Base-by-base conservation (phyloP, 2,113 vertebrate species). In the Atrichornis clamosus region DNA sequence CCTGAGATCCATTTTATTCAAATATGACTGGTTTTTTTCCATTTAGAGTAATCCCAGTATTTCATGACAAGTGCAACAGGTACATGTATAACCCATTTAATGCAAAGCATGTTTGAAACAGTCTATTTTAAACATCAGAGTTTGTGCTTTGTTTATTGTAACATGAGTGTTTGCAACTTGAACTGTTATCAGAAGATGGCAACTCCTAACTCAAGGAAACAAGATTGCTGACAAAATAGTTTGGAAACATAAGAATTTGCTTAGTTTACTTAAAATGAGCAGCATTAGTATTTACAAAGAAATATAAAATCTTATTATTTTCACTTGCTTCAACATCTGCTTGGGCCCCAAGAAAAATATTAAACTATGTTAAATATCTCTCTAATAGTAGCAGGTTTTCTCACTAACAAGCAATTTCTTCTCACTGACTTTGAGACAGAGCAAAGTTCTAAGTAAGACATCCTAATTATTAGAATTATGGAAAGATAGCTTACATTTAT, bases 401-500 rank as follows among this genome's bases (percentile, higher is more conserved):
- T 56, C 64, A 84, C 86, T 94, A 96, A 78, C 26, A 88, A n/a
- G 23, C 46, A 70, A 44, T 58, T 93, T 90, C 63, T 75, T 87
- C 73, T 85, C 49, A 64, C 59, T 87, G 79, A 84, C 41, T 90
- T 82, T 95, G 59, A 89, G 58, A 87, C 32, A 85, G n/a, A 82
- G 22, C 5, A 86, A 78, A 90, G 47, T 90, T 90, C n/a, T 74
- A 89, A 90, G 27, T 69, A 90, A 90, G 93, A 93, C 37, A 20
- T 79, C 76, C 75, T 87, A 79, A 91, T 96, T 92, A 92, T 91
- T 88, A 53, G 42, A 82, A 91, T 90, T 80, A 83, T 76, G 42
- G 46, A 90, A 95, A 91, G 59, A 90, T 83, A 93, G 44, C n/a
- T 95, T 77, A 35, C 50, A 93, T 84, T 94, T 91, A 87, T 77